phyloP scores from a whole-genome alignment of 2,888 invertebrate genomes.

The Cephonodes hylas region DNA sequence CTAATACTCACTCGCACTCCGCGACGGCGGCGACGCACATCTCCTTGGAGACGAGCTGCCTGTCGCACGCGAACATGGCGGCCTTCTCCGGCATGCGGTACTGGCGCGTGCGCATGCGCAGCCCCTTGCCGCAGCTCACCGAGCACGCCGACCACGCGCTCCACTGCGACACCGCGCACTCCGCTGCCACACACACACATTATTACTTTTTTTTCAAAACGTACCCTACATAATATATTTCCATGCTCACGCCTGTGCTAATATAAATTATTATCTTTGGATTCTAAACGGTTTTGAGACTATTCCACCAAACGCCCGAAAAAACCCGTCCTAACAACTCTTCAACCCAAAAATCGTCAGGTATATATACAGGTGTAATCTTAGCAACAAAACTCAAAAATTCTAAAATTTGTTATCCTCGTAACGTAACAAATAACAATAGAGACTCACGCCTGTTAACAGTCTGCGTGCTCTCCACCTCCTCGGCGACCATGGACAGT shows the following conservation, averaged over 20 bases:
- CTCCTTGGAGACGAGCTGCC: slow-evolving; percentile 92
- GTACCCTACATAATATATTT: no score
- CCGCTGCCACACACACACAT: slow-evolving; percentile 78
- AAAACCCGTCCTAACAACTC: no score
- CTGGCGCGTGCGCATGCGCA: slow-evolving; percentile 87
- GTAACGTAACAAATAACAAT: no score
- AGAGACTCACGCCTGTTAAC: slow-evolving; percentile 85
- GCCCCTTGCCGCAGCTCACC: slow-evolving; percentile 93
- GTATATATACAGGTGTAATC: no score
- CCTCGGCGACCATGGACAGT: slow-evolving; percentile 81
- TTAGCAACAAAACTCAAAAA: no score
- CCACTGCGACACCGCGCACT: slow-evolving; percentile 90
- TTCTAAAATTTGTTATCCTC: no score
- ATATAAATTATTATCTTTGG: no score
- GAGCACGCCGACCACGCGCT: slow-evolving; percentile 90
- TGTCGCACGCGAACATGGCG: slow-evolving; percentile 83
- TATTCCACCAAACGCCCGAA: background rate
- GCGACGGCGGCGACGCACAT: slow-evolving; percentile 91
- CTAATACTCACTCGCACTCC: slow-evolving; percentile 86
- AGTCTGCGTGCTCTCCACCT: slow-evolving; percentile 85
- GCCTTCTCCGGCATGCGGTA: slow-evolving; percentile 88
- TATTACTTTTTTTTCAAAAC: no score
- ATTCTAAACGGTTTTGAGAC: no score
- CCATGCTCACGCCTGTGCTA: no score
- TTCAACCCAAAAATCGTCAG: no score